phyloP scores from a whole-genome alignment of 2,797 vertebrate species.

The Florisuga fusca region DNA sequence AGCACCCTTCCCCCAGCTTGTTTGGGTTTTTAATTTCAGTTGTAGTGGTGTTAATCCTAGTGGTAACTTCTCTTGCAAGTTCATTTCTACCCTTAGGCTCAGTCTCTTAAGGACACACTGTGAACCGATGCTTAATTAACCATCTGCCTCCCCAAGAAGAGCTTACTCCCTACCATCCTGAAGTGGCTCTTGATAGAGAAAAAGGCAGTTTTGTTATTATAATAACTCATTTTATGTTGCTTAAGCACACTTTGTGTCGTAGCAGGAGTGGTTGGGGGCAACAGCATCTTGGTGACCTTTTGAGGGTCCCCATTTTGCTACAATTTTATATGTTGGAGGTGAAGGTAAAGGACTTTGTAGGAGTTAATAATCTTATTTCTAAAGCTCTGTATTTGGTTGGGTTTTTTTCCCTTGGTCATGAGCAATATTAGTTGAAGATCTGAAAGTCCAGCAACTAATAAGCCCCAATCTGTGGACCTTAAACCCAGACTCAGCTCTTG shows the following conservation, averaged over 20 bases:
- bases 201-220: neutral
- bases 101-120: conserved; percentile 36
- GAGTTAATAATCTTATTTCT: neutral
- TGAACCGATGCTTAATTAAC: conserved; percentile 66
- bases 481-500: neutral
- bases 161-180: neutral
- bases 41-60: neutral
- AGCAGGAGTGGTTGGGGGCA: neutral
- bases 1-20: neutral
- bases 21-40: neutral
- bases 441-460: neutral
- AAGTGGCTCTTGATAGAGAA: neutral
- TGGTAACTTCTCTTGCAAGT: neutral
- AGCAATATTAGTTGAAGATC: neutral
- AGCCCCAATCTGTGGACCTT: neutral
- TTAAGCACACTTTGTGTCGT: neutral
- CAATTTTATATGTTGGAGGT: neutral
- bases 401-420: neutral
- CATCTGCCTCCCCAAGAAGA: conserved; percentile 30
- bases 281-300: neutral
- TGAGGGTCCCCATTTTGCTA: neutral
- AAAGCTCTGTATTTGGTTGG: too few species aligned
- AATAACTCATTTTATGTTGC: neutral
- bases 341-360: neutral
- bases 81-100: conserved; percentile 53